A percentile compares a stretch with the other conserved stretches of the same genome.
phyloP scores from a whole-genome alignment of 2,888 invertebrate species.

The Mythimna lalbum region DNA sequence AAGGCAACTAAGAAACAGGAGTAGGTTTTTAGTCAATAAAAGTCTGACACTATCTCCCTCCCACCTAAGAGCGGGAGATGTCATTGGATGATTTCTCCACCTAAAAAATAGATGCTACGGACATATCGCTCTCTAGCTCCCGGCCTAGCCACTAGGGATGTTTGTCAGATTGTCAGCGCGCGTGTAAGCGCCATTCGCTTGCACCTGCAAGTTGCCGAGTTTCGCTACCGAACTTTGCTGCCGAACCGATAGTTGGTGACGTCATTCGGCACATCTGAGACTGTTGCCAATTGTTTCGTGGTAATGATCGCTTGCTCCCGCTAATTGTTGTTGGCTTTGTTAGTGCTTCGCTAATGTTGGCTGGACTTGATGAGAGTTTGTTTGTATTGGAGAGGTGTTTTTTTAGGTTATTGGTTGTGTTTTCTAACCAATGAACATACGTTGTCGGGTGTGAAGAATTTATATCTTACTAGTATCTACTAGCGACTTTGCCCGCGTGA shows the following conservation, averaged over 20 bases:
- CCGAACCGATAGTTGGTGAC: constrained; percentile 51
- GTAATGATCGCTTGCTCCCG: constrained; percentile 53
- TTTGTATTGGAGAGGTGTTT: constrained; percentile 2
- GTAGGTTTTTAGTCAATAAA: too few species aligned
- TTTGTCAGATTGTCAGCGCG: constrained; percentile 75
- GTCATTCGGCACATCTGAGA: constrained; percentile 62
- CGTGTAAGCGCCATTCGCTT: constrained; percentile 60
- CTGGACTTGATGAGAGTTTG: constrained; percentile 17
- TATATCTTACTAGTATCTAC: too few species aligned
- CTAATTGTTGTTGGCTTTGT: constrained; percentile 56
- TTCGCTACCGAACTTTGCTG: constrained; percentile 35
- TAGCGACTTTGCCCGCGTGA: too few species aligned
- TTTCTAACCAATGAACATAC: not conserved
- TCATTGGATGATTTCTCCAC: too few species aligned
- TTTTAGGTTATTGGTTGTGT: constrained; percentile 4
- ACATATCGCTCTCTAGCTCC: constrained; percentile 46
- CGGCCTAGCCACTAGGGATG: constrained; percentile 64
- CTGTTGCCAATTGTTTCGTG: constrained; percentile 55
- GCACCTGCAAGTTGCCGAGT: constrained; percentile 64
- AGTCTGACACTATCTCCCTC: too few species aligned
- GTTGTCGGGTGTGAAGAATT: too few species aligned
- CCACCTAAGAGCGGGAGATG: too few species aligned
- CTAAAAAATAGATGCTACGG: not conserved
- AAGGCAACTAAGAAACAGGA: too few species aligned
- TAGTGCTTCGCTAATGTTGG: constrained; percentile 41